Evolutionary conservation across 2,888 invertebrate genomes (phyloP).

Genomic region (Arctia plantaginis): DNA sequence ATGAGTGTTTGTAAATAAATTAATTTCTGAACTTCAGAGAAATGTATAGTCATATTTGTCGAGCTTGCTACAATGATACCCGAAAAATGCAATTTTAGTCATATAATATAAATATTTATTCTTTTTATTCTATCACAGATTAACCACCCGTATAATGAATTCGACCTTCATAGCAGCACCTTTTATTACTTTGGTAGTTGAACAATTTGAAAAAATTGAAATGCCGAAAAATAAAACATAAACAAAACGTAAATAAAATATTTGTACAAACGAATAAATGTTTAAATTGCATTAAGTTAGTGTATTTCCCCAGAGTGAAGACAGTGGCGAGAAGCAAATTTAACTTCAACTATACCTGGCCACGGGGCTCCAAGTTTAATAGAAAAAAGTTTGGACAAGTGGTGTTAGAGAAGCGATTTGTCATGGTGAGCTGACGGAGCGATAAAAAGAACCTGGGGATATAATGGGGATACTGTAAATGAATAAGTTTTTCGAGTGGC

Average conservation of each 20-base stretch:
- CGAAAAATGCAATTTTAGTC: too few species aligned
- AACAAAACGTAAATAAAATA: constrained; percentile 12
- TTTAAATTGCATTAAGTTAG: constrained; percentile 56
- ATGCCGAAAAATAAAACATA: background rate
- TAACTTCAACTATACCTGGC: constrained; percentile 57
- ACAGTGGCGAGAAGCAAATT: constrained; percentile 51
- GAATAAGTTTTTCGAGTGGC: background rate
- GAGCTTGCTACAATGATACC: too few species aligned
- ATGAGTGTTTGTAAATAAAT: too few species aligned
- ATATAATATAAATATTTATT: too few species aligned
- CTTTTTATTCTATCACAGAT: too few species aligned
- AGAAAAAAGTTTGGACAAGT: constrained; percentile 63
- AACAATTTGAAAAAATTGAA: background rate
- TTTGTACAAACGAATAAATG: constrained; percentile 51
- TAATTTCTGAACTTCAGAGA: too few species aligned
- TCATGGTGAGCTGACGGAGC: constrained; percentile 57
- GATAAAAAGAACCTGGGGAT: constrained; percentile 1
- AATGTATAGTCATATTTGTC: too few species aligned
- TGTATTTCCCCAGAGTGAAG: constrained; percentile 49
- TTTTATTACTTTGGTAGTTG: background rate
- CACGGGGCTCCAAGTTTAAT: constrained; percentile 52
- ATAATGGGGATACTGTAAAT: constrained; percentile 8
- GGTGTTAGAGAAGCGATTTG: constrained; percentile 58
- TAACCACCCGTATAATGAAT: too few species aligned
- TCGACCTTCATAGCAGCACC: background rate